Base-by-base conservation (phyloP, 1,140 invertebrate genomes). In the Megalopta genalis region DNA sequence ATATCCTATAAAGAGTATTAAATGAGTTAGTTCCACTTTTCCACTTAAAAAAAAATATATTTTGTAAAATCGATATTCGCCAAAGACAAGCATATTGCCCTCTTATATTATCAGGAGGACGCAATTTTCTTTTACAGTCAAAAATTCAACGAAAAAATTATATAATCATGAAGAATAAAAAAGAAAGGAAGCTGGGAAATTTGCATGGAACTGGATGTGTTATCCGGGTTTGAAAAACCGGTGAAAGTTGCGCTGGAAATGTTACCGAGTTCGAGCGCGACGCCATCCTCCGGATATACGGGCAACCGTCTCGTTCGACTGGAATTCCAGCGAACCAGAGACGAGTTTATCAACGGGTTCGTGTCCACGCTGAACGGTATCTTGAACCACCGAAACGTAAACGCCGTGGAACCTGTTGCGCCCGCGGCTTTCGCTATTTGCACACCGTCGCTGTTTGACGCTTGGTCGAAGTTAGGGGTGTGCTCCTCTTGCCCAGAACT, bases 221-320 rank as follows among this genome's bases (percentile, higher is more conserved):
- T 27, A 62, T 60, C 12, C 25, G 14, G 16, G 6, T 14, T 42
- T 23, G 57, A 65, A 65, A 21, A 72, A 64, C 52, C 59, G 49
- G 67, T 57, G 62, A 78, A 78, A 73, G 49, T 73, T 23, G 32
- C 16, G 2, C 10, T 2, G 42, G 25, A 49, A 64, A 59, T 9
- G 52, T 63, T 82, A 74, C 21, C 21, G 67, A 57, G 64, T 60
- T 87, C 87, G 88, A 91, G 81, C 77, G 79, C 87, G 89, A 82
- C 88, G 91, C 90, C 91, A 92, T 92, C 91, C 65, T 65, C 62
- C 91, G 91, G 82, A 68, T 66, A 83, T 69, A 39, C 77, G 73
- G 54, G 81, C 84, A 92, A 92, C 77, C 80, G 37, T 75, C 76
- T 71, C 84, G 82, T 87, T 70, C 84, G 49, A 62, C 69, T 68